Evolutionary conservation across 2,113 vertebrate species (phyloP), one percentile per base, ranked within the genome.

Genomic region (Mormyrus lacerda): DNA sequence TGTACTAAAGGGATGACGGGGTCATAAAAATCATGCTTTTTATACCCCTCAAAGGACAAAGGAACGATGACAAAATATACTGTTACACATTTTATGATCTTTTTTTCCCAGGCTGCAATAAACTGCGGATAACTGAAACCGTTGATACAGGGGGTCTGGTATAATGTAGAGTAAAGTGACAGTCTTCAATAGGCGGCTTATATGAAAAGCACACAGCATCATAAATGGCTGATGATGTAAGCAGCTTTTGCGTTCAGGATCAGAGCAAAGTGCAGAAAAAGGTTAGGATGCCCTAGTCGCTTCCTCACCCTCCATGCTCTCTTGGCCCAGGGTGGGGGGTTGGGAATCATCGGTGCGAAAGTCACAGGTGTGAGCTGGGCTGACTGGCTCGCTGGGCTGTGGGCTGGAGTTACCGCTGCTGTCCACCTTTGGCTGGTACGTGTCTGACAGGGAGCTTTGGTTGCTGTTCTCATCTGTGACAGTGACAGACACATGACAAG

Each of bases 391-490:
- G 0, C 97, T 97, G 91, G 96, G 96, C 94, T 96, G 96, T 1
- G 96, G 97, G 83, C 97, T 97, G 88, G 97, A 97, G 93, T 96
- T 96, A 61, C 95, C 96, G 91, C 97, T 97, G 95, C 97, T 97
- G 93, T 98, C 97, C 91, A 96, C 95, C 92, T 98, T 98, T 89
- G 96, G 95, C 87, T 96, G 97, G 91, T 96, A 97, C 65, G 95
- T 95, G 0, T 98, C 97, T 0, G 97, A 97, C 90, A 97, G 92
- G 4, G 97, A 98, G 89, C 97, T 98, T 95, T 97, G 97, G 93
- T 97, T 98, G 94, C 97, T 98, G 92, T 96, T 98, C 89, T 98
- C 97, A 94, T 98, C 97, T 98, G 95, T 69, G 61, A 65, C 87
- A 94, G 95, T 79, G 42, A 85, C 47, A 79, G n/a, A 76, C 89